Percentiles rank a stretch among this genome's conserved stretches.
Conservation (phyloP, 2,113 vertebrate species). For the Felis chaus region DNA sequence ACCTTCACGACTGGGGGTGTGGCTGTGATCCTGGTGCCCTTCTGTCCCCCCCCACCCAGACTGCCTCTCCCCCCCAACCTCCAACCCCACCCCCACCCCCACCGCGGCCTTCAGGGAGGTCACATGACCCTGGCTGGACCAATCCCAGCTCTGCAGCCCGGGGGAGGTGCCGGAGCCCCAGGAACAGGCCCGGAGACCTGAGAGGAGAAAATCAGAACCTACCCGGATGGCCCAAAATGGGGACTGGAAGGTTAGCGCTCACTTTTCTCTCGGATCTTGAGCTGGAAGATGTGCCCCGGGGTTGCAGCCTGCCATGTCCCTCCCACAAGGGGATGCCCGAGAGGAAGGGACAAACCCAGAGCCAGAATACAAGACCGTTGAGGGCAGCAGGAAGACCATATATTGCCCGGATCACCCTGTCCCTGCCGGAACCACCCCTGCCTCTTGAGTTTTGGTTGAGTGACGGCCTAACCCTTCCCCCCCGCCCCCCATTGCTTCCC, state of each 20-base stretch:
- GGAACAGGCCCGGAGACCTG: not conserved
- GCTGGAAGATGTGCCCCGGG: not conserved
- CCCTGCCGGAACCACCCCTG: not conserved
- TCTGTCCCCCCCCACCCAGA: too few relatives aligned
- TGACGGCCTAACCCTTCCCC: too few relatives aligned
- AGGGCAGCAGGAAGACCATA: rapidly evolving
- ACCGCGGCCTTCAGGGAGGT: not conserved
- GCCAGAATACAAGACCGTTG: rapidly evolving
- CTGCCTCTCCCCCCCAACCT: too few relatives aligned
- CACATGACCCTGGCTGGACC: not conserved
- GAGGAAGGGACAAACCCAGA: not conserved
- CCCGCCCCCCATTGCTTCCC: not conserved
- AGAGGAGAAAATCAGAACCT: not conserved
- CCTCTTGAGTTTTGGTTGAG: not conserved
- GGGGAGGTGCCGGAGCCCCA: not conserved
- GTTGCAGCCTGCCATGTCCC: rapidly evolving
- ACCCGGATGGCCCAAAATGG: rapidly evolving
- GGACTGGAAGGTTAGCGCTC: too few relatives aligned
- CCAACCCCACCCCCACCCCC: rapidly evolving
- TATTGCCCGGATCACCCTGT: not conserved
- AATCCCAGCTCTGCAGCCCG: not conserved
- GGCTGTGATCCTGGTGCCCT: too few relatives aligned
- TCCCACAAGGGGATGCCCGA: too few relatives aligned
- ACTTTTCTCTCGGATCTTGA: not conserved
- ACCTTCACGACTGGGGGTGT: not conserved